Evolutionary conservation across 2,113 vertebrate genomes (phyloP).

Genomic region (Gopherus evgoodei): DNA sequence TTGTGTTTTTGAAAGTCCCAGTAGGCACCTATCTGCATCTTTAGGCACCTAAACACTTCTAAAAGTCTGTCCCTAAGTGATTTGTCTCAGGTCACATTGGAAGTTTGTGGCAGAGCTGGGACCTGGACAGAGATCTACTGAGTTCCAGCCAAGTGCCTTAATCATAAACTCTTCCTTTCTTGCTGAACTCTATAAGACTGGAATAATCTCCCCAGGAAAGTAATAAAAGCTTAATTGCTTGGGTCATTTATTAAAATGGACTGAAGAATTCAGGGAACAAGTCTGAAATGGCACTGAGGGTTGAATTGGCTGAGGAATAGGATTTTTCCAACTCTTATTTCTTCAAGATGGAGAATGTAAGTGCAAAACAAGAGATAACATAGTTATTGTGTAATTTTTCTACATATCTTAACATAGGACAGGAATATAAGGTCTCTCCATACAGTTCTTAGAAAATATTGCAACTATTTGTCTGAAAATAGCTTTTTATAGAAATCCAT

Average conservation of each 20-base stretch:
- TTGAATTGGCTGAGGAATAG: background rate
- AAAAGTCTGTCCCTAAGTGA: no score
- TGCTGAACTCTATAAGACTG: no score
- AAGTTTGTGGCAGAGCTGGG: no score
- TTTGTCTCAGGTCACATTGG: no score
- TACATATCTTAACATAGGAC: background rate
- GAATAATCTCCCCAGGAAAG: no score
- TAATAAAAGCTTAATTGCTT: no score
- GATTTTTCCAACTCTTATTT: background rate
- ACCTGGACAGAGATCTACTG: no score
- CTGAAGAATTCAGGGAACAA: background rate
- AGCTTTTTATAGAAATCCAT: background rate
- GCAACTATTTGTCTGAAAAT: background rate
- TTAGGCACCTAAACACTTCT: background rate
- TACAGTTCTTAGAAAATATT: background rate
- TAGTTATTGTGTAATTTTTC: constrained; percentile 40
- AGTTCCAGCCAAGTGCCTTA: no score
- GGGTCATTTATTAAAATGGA: no score
- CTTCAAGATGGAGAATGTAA: constrained; percentile 34
- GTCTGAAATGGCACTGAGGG: background rate
- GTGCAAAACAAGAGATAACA: constrained; percentile 29
- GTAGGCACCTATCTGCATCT: no score
- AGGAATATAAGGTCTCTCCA: constrained; percentile 33
- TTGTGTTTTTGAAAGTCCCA: no score
- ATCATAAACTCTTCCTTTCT: no score